A percentile compares a stretch with the other conserved stretches of the same genome.
Conservation (phyloP, 2,888 invertebrate genomes). For the Metopia argyrocephala region DNA sequence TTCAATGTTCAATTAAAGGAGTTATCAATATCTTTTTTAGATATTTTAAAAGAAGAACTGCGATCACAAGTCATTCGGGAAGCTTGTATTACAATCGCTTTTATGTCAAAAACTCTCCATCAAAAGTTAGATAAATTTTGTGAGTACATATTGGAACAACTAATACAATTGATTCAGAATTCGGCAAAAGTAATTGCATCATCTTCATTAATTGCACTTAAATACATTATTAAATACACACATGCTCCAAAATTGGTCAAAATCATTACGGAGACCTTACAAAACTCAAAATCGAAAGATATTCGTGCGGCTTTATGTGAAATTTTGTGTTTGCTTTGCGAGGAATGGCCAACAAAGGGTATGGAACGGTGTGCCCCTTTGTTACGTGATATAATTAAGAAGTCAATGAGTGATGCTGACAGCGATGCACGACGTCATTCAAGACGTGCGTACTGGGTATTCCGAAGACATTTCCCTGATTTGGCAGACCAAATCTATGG, state of each 20-base stretch:
- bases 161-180: slow-evolving; percentile 95
- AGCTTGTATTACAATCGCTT: slow-evolving; percentile 96
- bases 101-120: slow-evolving; percentile 90
- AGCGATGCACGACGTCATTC: slow-evolving; percentile 88
- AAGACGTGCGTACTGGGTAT: slow-evolving; percentile 91
- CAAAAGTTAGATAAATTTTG: slow-evolving; percentile 92
- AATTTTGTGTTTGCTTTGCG: slow-evolving; percentile 89
- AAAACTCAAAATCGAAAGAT: slow-evolving; percentile 93
- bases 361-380: slow-evolving; percentile 89
- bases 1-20: slow-evolving; percentile 85
- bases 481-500: slow-evolving; percentile 91
- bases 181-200: slow-evolving; percentile 97
- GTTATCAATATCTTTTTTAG: slow-evolving; percentile 89
- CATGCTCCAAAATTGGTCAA: slow-evolving; percentile 90
- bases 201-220: slow-evolving; percentile 90
- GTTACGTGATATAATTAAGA: slow-evolving; percentile 90
- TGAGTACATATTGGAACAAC: slow-evolving; percentile 87
- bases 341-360: slow-evolving; percentile 90
- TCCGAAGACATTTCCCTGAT: slow-evolving; percentile 93
- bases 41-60: slow-evolving; percentile 91
- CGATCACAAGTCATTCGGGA: slow-evolving; percentile 92
- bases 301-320: slow-evolving; percentile 89
- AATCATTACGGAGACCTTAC: slow-evolving; percentile 86
- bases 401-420: slow-evolving; percentile 96
- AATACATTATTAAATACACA: slow-evolving; percentile 91